Base-by-base conservation (phyloP, 2,888 invertebrate genomes). In the Drosophila aldrichi region DNA sequence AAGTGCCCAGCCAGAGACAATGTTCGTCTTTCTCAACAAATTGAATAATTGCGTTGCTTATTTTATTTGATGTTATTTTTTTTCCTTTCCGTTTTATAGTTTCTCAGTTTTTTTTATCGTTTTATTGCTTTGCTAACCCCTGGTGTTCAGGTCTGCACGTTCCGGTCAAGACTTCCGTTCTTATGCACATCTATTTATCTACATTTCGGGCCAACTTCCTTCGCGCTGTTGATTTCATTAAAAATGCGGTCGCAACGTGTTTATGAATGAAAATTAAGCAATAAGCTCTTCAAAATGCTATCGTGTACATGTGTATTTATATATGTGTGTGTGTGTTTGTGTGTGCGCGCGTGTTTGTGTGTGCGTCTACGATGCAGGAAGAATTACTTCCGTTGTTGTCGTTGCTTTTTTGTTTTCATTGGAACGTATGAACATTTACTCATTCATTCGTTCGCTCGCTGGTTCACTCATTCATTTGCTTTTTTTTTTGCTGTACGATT, bases 251-350 rank as follows among this genome's bases (percentile, higher is more conserved):
- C 73, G 75, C 86, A 74, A 86, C 91, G 83, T 90, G 88, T 90
- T 88, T 86, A 88, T 90, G 91, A 88, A 88, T 88, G 88, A 88
- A 86, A 88, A 90, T 88, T 90, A 88, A 86, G 86, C 83, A 89
- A 87, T 90, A 89, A 89, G 89, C 89, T 84, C 77, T 81, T 78
- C 57, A 63, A 76, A 59, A 51, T 75, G 70, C 44, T 44, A 64
- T 40, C 40, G 29, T 51, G 67, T 62, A 52, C 40, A 25, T 51
- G 67, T 62, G 49, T 63, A 40, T 36, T 46, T 46, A 25, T 63
- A 40, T 36, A 46, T 46, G 18, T 55, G 52, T 20, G 44, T 14
- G 25, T 25, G 25, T 25, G 6, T 7, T 7, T 25, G 25, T 46
- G 18, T 58, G 52, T 20, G 44, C 7, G 38, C 54, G 69, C 64